Evolutionary conservation across 2,113 vertebrate species (phyloP).

Genomic region (Ovibos moschatus): DNA sequence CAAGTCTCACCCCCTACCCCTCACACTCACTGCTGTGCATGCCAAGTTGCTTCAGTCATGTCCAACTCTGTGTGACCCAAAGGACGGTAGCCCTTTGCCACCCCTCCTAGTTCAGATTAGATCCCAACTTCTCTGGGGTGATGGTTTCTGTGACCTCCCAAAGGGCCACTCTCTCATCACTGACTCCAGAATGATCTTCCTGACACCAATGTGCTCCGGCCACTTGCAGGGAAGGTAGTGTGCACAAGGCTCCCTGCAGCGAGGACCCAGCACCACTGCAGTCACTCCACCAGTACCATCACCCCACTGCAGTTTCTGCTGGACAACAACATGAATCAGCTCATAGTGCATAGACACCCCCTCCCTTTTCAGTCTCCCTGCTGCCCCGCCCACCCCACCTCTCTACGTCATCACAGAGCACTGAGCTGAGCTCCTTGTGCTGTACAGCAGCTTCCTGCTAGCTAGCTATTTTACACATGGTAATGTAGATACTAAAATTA

Average conservation of each 20-base stretch:
- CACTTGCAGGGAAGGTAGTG: not conserved
- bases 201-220: not conserved
- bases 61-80: not conserved
- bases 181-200: not conserved
- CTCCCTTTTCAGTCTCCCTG: not conserved
- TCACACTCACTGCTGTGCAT: not conserved
- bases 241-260: not conserved
- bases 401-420: not conserved
- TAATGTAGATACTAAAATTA: not conserved
- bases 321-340: not conserved
- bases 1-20: not conserved
- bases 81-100: not conserved
- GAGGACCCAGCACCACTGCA: accelerated
- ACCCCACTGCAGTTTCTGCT: not conserved
- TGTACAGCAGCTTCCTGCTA: not conserved
- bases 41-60: not conserved
- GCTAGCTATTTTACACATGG: not conserved
- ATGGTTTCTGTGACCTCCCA: not conserved
- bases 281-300: accelerated
- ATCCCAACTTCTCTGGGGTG: not conserved
- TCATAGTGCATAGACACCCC: not conserved
- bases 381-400: not conserved
- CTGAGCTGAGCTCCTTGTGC: not conserved
- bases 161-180: not conserved
- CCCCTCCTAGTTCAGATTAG: not conserved